phyloP scores from a whole-genome alignment of 2,113 vertebrate species.

The Climacteris rufus region DNA sequence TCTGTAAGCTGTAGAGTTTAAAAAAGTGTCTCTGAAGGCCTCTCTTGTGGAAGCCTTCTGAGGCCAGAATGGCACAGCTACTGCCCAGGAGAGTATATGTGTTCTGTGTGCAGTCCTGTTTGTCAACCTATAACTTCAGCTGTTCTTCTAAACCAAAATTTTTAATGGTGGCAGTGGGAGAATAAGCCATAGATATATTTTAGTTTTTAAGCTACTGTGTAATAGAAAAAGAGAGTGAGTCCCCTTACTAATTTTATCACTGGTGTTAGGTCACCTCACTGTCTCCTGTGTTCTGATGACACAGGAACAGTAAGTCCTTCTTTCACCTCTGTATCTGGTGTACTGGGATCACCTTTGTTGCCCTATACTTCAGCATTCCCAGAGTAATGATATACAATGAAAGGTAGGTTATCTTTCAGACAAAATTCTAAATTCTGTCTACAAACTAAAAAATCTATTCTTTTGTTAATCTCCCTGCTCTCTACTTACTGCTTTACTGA shows the following conservation, averaged over 20 bases:
- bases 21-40: background rate
- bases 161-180: background rate
- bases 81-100: background rate
- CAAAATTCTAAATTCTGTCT: background rate
- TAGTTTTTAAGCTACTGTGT: background rate
- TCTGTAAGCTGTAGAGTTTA: background rate
- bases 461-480: background rate
- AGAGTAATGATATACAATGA: background rate
- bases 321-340: background rate
- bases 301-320: background rate
- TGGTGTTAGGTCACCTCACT: background rate
- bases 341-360: background rate
- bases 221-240: background rate
- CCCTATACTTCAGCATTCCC: background rate
- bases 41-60: background rate
- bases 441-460: background rate
- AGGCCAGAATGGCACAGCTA: background rate
- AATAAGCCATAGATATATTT: background rate
- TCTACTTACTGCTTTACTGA: background rate
- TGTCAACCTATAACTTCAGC: background rate
- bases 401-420: background rate
- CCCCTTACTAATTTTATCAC: background rate
- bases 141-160: background rate
- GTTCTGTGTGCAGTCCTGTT: background rate
- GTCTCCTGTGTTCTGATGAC: slow-evolving; percentile 14